phyloP scores from a whole-genome alignment of 1,140 invertebrate species.

The Trachymyrmex cornetzi region DNA sequence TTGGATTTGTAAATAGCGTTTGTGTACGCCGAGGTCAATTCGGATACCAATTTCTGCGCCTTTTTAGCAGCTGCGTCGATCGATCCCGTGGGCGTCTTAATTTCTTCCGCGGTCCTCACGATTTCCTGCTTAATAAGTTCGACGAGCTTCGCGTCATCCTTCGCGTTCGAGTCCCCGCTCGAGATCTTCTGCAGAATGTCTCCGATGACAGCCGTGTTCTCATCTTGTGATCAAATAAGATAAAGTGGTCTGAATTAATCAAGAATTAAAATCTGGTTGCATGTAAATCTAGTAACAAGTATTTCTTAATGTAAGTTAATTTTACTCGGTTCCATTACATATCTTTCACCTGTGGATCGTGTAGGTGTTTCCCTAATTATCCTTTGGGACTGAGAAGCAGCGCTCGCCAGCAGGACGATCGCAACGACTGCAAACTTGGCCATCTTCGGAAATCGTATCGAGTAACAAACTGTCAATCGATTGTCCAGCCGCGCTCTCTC shows the following conservation, averaged over 20 bases:
- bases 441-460: constrained; percentile 68
- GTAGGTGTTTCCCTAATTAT: constrained; percentile 31
- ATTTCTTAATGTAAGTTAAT: neutral
- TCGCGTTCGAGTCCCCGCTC: constrained; percentile 57
- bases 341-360: constrained; percentile 65
- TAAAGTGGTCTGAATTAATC: neutral
- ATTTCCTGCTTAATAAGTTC: constrained; percentile 74
- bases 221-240: constrained; percentile 57
- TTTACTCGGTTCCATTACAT: neutral
- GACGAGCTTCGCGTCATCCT: constrained; percentile 71
- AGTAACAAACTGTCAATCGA: constrained; percentile 62
- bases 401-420: constrained; percentile 63
- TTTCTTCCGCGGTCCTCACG: constrained; percentile 63
- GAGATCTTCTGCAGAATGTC: constrained; percentile 70
- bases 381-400: constrained; percentile 16
- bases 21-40: constrained; percentile 76
- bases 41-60: constrained; percentile 74
- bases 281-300: neutral
- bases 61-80: constrained; percentile 74
- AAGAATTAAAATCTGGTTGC: neutral
- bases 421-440: constrained; percentile 61
- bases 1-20: constrained; percentile 76
- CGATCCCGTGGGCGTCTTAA: constrained; percentile 68
- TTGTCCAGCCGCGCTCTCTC: constrained; percentile 56
- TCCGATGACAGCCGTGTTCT: constrained; percentile 46